Conservation (phyloP, 2,888 invertebrate species). For the Busseola fusca region DNA sequence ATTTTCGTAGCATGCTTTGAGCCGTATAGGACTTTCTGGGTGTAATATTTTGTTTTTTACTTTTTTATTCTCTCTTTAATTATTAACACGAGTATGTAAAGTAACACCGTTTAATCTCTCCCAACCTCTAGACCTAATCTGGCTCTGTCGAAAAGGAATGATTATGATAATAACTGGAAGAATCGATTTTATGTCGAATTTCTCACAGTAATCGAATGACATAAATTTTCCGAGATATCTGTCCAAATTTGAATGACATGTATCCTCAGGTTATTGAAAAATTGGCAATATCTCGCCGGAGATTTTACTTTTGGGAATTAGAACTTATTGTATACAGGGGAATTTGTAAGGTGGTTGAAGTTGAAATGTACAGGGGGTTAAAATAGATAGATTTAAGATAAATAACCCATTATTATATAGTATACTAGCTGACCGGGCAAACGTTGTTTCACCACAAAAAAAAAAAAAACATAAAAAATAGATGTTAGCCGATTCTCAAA, state of each 20-base stretch:
- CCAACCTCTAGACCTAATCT: constrained; percentile 23
- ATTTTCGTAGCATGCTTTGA: too few species aligned
- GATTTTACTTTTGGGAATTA: constrained; percentile 9
- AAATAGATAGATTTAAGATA: too few species aligned
- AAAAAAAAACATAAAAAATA: too few species aligned
- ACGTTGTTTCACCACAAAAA: too few species aligned
- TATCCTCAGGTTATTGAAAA: constrained; percentile 30
- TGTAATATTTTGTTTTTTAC: too few species aligned
- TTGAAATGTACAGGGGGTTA: too few species aligned
- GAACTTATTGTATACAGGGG: not conserved
- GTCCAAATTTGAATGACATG: constrained; percentile 54
- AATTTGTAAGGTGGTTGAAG: not conserved
- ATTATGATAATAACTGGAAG: constrained; percentile 59
- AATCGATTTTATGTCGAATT: constrained; percentile 61
- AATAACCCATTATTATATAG: too few species aligned
- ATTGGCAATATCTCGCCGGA: constrained; percentile 31
- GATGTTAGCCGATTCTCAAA: too few species aligned
- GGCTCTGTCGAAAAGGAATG: constrained; percentile 41
- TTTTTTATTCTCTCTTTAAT: not conserved
- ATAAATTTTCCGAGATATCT: constrained; percentile 52
- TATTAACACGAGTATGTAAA: constrained; percentile 14
- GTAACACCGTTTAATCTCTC: constrained; percentile 28
- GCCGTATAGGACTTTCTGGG: too few species aligned
- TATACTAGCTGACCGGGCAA: too few species aligned
- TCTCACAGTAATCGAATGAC: constrained; percentile 58